A percentile compares a stretch with the other conserved stretches of the same genome.
Conservation (phyloP, 2,888 invertebrate species). For the Deilephila porcellus region DNA sequence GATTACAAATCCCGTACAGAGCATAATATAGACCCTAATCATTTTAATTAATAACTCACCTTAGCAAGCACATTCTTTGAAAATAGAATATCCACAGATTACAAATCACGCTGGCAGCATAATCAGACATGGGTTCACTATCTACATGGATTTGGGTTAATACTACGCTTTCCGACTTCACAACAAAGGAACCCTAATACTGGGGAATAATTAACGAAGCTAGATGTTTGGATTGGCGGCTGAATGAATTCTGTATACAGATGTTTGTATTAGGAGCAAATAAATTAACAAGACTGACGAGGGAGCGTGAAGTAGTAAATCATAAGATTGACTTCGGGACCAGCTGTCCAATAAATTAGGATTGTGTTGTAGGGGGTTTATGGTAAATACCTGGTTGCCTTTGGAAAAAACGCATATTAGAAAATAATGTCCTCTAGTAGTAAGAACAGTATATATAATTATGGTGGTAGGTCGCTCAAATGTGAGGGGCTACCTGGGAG, state of each 20-base stretch:
- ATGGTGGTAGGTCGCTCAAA: too few relatives aligned
- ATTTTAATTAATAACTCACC: not conserved
- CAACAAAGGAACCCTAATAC: not conserved
- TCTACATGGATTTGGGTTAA: not conserved
- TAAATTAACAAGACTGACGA: not conserved
- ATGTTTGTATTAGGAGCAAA: not conserved
- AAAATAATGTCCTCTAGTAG: too few relatives aligned
- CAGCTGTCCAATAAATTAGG: too few relatives aligned
- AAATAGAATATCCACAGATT: not conserved
- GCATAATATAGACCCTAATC: too few relatives aligned
- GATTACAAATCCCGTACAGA: too few relatives aligned
- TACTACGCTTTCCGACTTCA: not conserved
- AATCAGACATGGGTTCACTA: not conserved
- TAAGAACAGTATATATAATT: too few relatives aligned
- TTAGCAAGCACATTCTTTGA: not conserved
- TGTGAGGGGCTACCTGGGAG: too few relatives aligned
- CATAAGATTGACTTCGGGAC: too few relatives aligned
- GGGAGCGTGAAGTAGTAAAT: too few relatives aligned
- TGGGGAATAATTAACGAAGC: constrained; percentile 9
- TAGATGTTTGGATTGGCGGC: not conserved
- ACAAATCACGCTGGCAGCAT: not conserved
- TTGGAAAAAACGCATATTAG: too few relatives aligned
- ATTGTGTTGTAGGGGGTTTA: too few relatives aligned
- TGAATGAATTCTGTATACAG: not conserved
- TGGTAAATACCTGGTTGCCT: too few relatives aligned